Conservation (phyloP, 2,888 invertebrate genomes). For the Campoplex nolae region DNA sequence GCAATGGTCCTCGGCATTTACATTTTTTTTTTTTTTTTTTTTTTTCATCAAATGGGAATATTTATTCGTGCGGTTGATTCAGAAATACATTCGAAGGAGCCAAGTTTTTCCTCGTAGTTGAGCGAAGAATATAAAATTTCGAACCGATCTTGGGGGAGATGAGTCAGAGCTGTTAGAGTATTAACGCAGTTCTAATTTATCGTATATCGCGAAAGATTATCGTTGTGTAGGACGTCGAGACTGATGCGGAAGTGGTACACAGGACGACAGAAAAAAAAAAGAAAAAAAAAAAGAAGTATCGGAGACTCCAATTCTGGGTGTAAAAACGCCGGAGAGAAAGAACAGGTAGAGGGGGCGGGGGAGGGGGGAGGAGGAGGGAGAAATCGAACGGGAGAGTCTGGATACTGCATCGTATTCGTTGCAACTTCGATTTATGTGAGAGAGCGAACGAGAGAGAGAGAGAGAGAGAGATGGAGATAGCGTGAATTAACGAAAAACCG, state of each 20-base stretch:
- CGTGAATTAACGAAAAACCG: slow-evolving; percentile 24
- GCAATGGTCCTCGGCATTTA: neutral
- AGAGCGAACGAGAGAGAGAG: neutral
- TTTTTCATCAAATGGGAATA: neutral
- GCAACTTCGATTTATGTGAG: slow-evolving; percentile 25
- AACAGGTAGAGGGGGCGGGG: neutral
- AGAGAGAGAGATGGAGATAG: slow-evolving; percentile 18
- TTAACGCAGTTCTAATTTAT: slow-evolving; percentile 33
- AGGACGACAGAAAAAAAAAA: slow-evolving; percentile 39
- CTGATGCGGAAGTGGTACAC: slow-evolving; percentile 55
- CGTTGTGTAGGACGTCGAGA: slow-evolving; percentile 28
- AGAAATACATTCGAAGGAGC: neutral
- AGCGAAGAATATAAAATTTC: neutral
- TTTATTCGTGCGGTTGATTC: neutral
- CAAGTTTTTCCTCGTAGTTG: neutral
- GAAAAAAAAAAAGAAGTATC: slow-evolving; percentile 12
- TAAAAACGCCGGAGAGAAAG: slow-evolving; percentile 18
- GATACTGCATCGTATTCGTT: slow-evolving; percentile 41
- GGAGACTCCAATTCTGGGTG: slow-evolving; percentile 16
- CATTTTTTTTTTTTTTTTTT: neutral
- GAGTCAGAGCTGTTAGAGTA: slow-evolving; percentile 29
- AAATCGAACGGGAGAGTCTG: slow-evolving; percentile 38
- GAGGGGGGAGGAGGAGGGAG: neutral
- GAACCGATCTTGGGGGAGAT: slow-evolving; percentile 7
- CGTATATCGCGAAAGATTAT: slow-evolving; percentile 32